phyloP scores from a whole-genome alignment of 1,140 invertebrate species.

The Zeugodacus cucurbitae region DNA sequence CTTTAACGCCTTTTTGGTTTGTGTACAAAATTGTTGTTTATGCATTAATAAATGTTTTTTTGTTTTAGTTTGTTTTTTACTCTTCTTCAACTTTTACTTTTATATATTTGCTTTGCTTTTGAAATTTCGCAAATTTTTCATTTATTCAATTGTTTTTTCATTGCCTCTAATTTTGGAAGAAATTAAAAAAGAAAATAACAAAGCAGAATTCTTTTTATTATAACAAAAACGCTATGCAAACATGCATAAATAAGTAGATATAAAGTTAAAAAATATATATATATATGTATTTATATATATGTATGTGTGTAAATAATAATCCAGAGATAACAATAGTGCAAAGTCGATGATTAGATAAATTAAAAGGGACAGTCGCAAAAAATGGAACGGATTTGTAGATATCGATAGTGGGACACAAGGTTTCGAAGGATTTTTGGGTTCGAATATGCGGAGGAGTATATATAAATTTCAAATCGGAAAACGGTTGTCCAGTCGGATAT shows the following conservation, averaged over 20 bases:
- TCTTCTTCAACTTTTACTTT: conserved; percentile 1
- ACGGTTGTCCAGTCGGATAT: not conserved
- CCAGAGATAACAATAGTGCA: conserved; percentile 7
- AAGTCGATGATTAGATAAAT: not conserved
- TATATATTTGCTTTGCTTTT: not conserved
- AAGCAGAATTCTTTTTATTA: conserved; percentile 2
- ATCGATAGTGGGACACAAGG: not conserved
- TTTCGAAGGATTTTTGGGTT: not conserved
- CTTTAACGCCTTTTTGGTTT: conserved; percentile 28
- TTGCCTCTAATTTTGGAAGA: not conserved
- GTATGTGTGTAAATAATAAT: not conserved
- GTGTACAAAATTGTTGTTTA: conserved; percentile 38
- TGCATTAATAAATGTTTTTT: not conserved
- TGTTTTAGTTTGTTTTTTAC: not conserved
- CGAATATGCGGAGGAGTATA: not conserved
- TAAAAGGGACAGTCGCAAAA: not conserved
- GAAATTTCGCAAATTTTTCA: not conserved
- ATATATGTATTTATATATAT: conserved; percentile 1
- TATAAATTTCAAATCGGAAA: not conserved
- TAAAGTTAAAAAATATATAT: conserved; percentile 21
- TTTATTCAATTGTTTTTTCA: not conserved
- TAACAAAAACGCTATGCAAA: conserved; percentile 3
- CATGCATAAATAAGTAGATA: conserved; percentile 22
- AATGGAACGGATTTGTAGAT: not conserved
- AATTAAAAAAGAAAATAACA: conserved; percentile 27